Evolutionary conservation across 2,888 invertebrate genomes (phyloP).

Genomic region (Himalopsyche tibetana): DNA sequence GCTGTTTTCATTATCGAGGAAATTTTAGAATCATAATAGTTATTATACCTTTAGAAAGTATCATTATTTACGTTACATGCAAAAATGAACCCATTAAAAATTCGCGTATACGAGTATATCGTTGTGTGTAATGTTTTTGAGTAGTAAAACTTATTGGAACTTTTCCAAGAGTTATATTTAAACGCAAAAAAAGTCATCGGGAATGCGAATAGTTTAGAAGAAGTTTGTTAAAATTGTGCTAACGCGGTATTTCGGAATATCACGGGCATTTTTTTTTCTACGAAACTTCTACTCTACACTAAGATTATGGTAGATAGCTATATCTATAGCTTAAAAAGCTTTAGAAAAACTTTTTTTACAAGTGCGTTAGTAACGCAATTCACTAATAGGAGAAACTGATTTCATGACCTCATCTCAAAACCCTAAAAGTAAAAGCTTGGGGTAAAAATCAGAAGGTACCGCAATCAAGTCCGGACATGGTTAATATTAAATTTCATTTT

Average conservation of each 20-base stretch:
- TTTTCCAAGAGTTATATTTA: neutral
- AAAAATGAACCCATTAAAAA: neutral
- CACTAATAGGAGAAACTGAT: too few species aligned
- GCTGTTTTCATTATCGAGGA: too few species aligned
- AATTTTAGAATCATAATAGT: too few species aligned
- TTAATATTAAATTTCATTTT: too few species aligned
- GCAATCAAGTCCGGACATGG: too few species aligned
- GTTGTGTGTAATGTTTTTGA: conserved; percentile 12
- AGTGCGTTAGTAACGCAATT: too few species aligned
- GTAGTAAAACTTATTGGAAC: conserved; percentile 14
- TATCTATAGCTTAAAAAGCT: too few species aligned
- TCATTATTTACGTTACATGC: neutral
- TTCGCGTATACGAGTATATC: neutral
- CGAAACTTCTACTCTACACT: neutral
- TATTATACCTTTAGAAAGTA: too few species aligned
- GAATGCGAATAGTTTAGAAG: conserved; percentile 24
- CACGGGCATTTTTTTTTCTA: neutral
- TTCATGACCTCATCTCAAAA: too few species aligned
- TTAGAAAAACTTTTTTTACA: neutral
- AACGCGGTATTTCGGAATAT: neutral
- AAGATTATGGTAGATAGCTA: neutral
- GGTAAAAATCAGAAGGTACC: too few species aligned
- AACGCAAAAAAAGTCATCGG: conserved; percentile 18
- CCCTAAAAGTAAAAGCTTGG: too few species aligned
- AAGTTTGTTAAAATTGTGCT: neutral